These are phyloP conservation scores for Heliconius aoede DNA, from an alignment of 2,888 invertebrate genomes.

Conservation along the genomic window DNA sequence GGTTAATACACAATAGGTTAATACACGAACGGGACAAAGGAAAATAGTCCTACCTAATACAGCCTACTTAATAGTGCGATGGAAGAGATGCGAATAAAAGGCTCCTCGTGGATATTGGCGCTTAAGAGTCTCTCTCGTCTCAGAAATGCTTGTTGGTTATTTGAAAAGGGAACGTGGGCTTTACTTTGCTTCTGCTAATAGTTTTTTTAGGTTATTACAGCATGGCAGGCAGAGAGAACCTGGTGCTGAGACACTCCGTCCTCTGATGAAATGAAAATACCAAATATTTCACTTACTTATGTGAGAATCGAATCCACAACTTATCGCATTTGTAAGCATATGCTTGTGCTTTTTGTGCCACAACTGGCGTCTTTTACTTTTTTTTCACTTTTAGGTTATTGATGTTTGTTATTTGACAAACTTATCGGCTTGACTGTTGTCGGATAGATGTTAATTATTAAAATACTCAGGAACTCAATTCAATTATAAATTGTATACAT, in stretches of 20 bases:
- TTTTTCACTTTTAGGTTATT: no score
- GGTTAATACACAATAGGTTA: conserved; percentile 38
- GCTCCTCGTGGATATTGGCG: conserved; percentile 51
- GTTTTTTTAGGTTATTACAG: neutral
- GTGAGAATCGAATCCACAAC: neutral
- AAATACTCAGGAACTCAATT: neutral
- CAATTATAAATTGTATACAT: neutral
- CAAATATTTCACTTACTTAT: no score
- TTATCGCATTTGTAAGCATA: neutral
- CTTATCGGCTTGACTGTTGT: no score
- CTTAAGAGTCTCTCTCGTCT: conserved; percentile 42
- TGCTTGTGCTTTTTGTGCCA: neutral
- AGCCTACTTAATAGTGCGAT: conserved; percentile 54
- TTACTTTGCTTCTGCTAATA: conserved; percentile 10
- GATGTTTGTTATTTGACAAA: no score
- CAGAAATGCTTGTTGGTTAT: conserved; percentile 44
- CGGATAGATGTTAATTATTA: no score
- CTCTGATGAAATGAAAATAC: no score
- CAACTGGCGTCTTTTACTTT: neutral
- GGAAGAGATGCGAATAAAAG: conserved; percentile 50
- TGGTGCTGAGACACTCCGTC: neutral
- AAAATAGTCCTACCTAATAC: conserved; percentile 51
- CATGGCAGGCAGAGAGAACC: neutral
- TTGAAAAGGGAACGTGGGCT: conserved; percentile 13
- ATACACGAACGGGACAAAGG: conserved; percentile 51